Conservation (phyloP, 1,140 invertebrate genomes). For the Anoplophora glabripennis region DNA sequence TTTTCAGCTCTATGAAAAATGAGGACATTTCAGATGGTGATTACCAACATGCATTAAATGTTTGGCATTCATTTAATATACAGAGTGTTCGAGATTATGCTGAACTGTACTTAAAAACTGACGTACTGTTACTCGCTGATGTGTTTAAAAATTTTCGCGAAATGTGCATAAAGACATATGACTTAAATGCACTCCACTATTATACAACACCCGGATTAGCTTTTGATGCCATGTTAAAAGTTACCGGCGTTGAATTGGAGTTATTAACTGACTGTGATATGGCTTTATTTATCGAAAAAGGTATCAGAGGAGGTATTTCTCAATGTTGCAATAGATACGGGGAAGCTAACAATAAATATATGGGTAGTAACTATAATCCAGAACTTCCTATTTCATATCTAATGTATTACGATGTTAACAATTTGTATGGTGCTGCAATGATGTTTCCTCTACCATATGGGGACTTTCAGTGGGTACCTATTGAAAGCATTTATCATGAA, state of each 20-base stretch:
- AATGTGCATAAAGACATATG: no score
- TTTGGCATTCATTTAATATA: slow-evolving; percentile 50
- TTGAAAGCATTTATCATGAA: no score
- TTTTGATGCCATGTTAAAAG: slow-evolving; percentile 48
- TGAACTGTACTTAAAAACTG: slow-evolving; percentile 49
- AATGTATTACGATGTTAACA: slow-evolving; percentile 58
- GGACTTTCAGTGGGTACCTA: slow-evolving; percentile 51
- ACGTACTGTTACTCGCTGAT: slow-evolving; percentile 49
- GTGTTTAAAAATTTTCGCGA: slow-evolving; percentile 53
- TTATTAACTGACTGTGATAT: no score
- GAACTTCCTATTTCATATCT: no score
- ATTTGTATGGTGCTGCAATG: slow-evolving; percentile 56
- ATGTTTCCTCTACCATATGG: slow-evolving; percentile 46
- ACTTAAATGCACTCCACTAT: no score
- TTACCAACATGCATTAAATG: slow-evolving; percentile 48
- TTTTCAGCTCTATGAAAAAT: slow-evolving; percentile 43
- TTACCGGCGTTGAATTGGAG: no score
- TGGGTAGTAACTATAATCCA: no score
- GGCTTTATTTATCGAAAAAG: no score
- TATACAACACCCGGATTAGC: neutral
- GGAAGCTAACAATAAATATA: no score
- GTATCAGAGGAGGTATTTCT: no score
- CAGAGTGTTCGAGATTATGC: slow-evolving; percentile 47
- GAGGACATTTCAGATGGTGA: slow-evolving; percentile 39
- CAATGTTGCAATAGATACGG: no score